phyloP scores from a whole-genome alignment of 2,113 vertebrate species.

The Calypte anna region DNA sequence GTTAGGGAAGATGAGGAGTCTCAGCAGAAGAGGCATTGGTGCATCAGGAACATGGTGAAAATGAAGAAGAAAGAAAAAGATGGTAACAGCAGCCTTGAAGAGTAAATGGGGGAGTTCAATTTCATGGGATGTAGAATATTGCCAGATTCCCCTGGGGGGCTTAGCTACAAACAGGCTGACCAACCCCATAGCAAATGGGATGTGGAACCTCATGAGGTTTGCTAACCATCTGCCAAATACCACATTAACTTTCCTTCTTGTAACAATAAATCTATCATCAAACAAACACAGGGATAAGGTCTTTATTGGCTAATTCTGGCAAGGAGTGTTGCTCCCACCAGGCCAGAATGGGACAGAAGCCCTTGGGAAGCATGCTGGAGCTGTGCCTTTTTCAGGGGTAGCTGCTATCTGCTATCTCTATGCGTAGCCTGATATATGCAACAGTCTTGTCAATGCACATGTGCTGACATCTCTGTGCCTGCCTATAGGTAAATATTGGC shows the following conservation, averaged over 20 bases:
- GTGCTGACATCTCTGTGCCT: neutral
- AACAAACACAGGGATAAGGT: accelerated
- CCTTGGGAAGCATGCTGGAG: neutral
- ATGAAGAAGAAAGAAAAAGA: neutral
- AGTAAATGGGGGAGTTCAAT: neutral
- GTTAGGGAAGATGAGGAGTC: neutral
- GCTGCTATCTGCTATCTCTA: neutral
- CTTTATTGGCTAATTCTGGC: neutral
- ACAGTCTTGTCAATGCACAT: accelerated
- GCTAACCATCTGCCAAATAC: neutral
- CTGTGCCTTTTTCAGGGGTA: neutral
- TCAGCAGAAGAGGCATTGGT: neutral
- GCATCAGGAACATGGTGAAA: neutral
- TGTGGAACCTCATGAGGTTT: neutral
- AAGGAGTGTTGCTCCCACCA: neutral
- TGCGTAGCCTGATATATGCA: accelerated
- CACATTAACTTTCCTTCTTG: neutral
- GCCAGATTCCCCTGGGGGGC: neutral
- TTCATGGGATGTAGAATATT: neutral
- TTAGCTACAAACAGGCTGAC: neutral
- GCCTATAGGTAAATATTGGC: accelerated
- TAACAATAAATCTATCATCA: neutral
- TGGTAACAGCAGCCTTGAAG: neutral
- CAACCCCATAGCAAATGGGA: neutral
- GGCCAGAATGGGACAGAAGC: neutral